Evolutionary conservation across 2,888 invertebrate species (phyloP), one percentile per base, ranked within the genome.

Genomic region (Agrypnus murinus): DNA sequence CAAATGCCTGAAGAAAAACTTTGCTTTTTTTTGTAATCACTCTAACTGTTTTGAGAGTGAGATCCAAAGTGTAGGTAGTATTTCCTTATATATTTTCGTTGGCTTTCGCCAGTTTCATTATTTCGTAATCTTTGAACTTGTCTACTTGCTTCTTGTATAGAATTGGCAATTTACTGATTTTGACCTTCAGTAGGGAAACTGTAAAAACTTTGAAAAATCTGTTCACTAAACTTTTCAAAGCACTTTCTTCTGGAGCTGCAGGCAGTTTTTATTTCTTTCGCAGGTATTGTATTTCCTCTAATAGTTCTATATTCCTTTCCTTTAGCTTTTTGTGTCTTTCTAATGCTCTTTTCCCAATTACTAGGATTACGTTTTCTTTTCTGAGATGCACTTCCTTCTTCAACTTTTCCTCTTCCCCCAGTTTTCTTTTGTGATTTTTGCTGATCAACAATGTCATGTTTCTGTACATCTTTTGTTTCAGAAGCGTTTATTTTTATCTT

Each of bases 61-160:
- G 31, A 34, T 48, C 48, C 15, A 62, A 48, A 10, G 62, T 62
- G 12, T 48, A 58, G 34, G 14, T 34, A 58, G 14, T 58, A 58
- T 6, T 40, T 36, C 4, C 38, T 2, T 8, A 17, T 17, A 38
- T 14, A 40, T 7, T 38, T 58, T 40, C 38, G 38, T 17, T 19
- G n/a, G 19, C 58, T 58, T 40, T 15, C 17, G 6, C 12, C 12
- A 12, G 7, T 17, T 12, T 58, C 6, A 15, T 58, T 38, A 9
- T 14, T 1, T 15, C 40, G 15, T 40, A 58, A n/a, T 4, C 58
- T 32, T 58, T 58, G 38, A 6, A 36, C 40, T 9, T 19, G 10
- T 46, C 12, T 46, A 3, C 1, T 3, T 3, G 1, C 3, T 46
- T 12, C 3, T 53, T 57, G 12, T 1, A 8, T 19, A 8, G 8